Base-by-base conservation (phyloP, 2,888 invertebrate species). In the Netelia virgata region DNA sequence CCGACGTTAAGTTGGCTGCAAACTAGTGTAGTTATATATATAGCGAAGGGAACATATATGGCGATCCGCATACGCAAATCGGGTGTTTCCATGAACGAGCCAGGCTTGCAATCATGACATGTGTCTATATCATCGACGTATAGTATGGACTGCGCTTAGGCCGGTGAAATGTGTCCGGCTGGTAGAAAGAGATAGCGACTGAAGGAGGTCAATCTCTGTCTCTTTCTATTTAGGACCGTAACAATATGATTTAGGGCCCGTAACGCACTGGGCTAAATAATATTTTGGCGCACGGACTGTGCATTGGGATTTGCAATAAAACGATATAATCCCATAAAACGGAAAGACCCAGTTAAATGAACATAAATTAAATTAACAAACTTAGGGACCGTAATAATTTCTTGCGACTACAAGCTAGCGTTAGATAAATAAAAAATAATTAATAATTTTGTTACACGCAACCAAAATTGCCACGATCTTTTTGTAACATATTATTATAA, bases 341-440 rank as follows among this genome's bases (percentile, higher is more conserved):
- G 9, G 20, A 59, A 59, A 59, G 23, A 59, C 59, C 59, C 59
- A 59, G 59, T 59, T 23, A 20, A 59, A 59, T 59, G 20, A 10
- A 59, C 59, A 10, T 28, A 18, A 20, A 20, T 59, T 59, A 59
- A 59, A 59, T 59, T 59, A 59, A 59, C 59, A 59, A 20, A 59
- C 59, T 59, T 20, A 59, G 59, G 59, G 8, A 59, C 23, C 59
- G 16, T 11, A 59, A 59, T 59, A 23, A 59, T 10, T 59, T 18
- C 11, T 59, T 59, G 59, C 59, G 59, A 59, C 59, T 11, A 59
- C 23, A 20, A 20, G 23, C 20, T 23, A 59, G 59, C 28, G 59
- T 59, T 18, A 59, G 59, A 59, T 59, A 20, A 59, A 59, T 59
- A 14, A 59, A 59, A 23, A 59, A 23, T 59, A 50, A 50, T 50